Evolutionary conservation across 2,888 invertebrate species (phyloP).

Genomic region (Ophion ellenae): DNA sequence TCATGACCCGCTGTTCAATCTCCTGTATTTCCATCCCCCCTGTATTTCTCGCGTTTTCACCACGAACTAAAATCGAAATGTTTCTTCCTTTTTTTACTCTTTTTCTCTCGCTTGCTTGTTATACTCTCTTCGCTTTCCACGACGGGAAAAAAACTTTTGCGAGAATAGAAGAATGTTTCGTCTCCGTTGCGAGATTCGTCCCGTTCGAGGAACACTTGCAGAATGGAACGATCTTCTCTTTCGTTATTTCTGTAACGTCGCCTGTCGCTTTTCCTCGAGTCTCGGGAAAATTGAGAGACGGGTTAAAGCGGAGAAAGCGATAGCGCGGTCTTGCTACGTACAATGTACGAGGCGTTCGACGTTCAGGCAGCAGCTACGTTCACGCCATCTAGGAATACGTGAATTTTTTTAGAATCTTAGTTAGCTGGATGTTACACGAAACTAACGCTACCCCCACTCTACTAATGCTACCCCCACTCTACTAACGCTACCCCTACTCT

Average conservation of each 20-base stretch:
- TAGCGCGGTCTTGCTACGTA: too few relatives aligned
- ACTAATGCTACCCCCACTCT: too few relatives aligned
- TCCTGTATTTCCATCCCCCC: background rate
- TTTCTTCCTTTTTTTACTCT: background rate
- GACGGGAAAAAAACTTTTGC: constrained; percentile 40
- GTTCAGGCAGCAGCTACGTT: too few relatives aligned
- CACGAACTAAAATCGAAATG: constrained; percentile 46
- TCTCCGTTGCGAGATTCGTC: background rate
- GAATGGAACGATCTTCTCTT: constrained; percentile 30
- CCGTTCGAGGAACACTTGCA: constrained; percentile 31
- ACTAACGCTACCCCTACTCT: too few relatives aligned
- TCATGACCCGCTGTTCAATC: constrained; percentile 6
- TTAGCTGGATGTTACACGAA: too few relatives aligned
- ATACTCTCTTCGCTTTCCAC: background rate
- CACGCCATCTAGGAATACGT: too few relatives aligned
- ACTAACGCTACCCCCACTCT: too few relatives aligned
- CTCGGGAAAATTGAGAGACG: constrained; percentile 28
- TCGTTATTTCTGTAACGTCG: constrained; percentile 20
- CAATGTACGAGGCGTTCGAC: too few relatives aligned
- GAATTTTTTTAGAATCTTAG: too few relatives aligned
- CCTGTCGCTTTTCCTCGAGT: constrained; percentile 7
- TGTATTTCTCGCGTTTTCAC: constrained; percentile 45
- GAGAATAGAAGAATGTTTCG: constrained; percentile 41
- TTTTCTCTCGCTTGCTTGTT: too few relatives aligned
- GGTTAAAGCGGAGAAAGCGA: background rate